Base-by-base conservation (phyloP, 2,797 vertebrate species). In the Bradypodion pumilum region DNA sequence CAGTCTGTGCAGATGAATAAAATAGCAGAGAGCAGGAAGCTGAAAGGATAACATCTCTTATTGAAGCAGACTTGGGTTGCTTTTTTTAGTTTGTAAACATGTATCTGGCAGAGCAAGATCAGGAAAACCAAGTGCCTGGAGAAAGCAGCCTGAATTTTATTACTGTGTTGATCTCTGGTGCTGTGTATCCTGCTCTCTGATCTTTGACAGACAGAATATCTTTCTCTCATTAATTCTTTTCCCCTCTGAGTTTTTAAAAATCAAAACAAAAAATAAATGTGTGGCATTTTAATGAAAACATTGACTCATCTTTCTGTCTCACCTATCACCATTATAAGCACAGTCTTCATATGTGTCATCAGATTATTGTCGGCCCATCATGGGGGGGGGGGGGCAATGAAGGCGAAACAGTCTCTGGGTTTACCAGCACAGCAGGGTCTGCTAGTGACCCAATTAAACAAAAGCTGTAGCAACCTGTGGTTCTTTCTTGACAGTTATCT, bases 241-340 rank as follows among this genome's bases (percentile, higher is more conserved):
- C 68, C 77, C 89, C 74, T 49, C 63, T 69, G 80, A 82, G 5
- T 16, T 80, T 40, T 85, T 89, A 91, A 56, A 84, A 56, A 56
- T 1, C 7, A 1, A 15, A 56, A 56, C 85, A 62, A 76, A 23
- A 62, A 35, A 78, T 32, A 27, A 79, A 62, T 12, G 91, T 78
- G 81, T 87, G 91, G 89, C 19, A 85, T 94, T 95, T 94, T 93
- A 90, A 91, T 92, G 80, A 93, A 32, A 87, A 91, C 87, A 89
- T 91, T 46, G 90, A 75, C 91, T 92, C 93, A 73, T n/a, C 89
- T 91, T 94, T 91, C 80, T 86, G 25, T 56, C 91, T 92, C 83
- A 90, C 78, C 80, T 90, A 56, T 16, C 35, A 72, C 86, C 74
- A 82, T 90, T 46, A 84, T 87, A 87, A 88, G 40, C 81, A 19